A percentile compares a stretch with the other conserved stretches of the same genome.
Evolutionary conservation across 2,113 vertebrate genomes (phyloP).

Genomic region (Corvus hawaiiensis): DNA sequence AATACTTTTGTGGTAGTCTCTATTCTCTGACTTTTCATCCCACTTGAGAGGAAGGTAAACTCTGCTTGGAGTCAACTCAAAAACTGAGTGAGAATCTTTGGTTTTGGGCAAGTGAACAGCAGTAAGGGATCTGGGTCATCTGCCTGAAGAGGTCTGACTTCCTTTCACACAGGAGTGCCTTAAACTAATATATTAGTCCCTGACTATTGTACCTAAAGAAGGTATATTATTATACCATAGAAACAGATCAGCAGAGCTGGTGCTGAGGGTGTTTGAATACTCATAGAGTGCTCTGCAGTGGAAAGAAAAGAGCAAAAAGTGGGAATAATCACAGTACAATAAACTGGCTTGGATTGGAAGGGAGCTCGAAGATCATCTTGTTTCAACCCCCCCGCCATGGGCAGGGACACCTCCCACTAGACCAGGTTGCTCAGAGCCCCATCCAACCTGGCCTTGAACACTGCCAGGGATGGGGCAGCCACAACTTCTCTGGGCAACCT

Average conservation of each 20-base stretch:
- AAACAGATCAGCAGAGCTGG: neutral
- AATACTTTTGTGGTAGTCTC: neutral
- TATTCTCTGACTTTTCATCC: neutral
- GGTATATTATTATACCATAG: neutral
- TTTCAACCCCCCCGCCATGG: neutral
- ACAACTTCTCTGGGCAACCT: neutral
- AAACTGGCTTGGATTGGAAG: neutral
- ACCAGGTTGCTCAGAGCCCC: neutral
- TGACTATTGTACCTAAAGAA: neutral
- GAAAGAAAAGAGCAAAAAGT: neutral
- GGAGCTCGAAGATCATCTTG: neutral
- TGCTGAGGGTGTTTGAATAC: neutral
- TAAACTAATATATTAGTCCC: neutral
- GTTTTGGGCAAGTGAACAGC: neutral
- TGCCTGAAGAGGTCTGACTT: neutral
- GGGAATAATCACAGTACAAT: neutral
- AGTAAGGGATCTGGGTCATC: neutral
- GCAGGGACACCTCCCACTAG: neutral
- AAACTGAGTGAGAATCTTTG: neutral
- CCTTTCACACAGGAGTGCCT: neutral
- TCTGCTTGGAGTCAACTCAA: neutral
- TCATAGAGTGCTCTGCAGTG: neutral
- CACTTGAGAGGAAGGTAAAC: neutral
- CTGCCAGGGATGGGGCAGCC: neutral
- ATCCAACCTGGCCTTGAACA: neutral